phyloP scores from a whole-genome alignment of 2,113 vertebrate species.

The Motacilla tschutschensis region DNA sequence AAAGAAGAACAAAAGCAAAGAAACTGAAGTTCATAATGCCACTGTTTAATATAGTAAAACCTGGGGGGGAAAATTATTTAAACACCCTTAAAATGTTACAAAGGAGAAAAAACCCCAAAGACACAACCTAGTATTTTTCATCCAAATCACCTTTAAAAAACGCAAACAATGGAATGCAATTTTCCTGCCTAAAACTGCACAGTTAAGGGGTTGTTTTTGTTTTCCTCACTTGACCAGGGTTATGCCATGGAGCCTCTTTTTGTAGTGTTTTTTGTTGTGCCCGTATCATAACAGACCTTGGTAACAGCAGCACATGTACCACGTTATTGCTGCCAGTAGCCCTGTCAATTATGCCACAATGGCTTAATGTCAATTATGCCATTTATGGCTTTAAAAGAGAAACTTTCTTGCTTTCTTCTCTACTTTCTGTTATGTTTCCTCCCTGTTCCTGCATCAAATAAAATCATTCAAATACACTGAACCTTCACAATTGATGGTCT shows the following conservation, averaged over 20 bases:
- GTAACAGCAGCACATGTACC: neutral
- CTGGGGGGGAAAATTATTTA: neutral
- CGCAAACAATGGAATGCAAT: rapidly evolving
- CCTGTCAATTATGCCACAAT: neutral
- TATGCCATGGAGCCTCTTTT: neutral
- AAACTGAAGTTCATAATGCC: neutral
- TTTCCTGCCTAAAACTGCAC: neutral
- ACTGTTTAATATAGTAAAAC: neutral
- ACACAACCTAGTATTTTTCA: neutral
- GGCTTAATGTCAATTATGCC: neutral
- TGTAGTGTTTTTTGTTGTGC: rapidly evolving
- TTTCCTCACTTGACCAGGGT: neutral
- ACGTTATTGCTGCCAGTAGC: neutral
- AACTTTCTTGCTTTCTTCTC: neutral
- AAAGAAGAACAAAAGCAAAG: neutral
- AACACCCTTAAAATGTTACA: neutral
- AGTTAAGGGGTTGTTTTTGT: neutral
- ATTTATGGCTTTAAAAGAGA: neutral
- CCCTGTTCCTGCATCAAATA: neutral
- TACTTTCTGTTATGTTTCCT: neutral
- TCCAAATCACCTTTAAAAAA: neutral
- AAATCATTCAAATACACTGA: neutral
- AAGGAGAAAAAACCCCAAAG: neutral
- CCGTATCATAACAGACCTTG: neutral
- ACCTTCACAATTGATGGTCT: neutral